Evolutionary conservation across 2,113 vertebrate species (phyloP), one percentile per base, ranked within the genome.

Genomic region (Ictidomys tridecemlineatus): DNA sequence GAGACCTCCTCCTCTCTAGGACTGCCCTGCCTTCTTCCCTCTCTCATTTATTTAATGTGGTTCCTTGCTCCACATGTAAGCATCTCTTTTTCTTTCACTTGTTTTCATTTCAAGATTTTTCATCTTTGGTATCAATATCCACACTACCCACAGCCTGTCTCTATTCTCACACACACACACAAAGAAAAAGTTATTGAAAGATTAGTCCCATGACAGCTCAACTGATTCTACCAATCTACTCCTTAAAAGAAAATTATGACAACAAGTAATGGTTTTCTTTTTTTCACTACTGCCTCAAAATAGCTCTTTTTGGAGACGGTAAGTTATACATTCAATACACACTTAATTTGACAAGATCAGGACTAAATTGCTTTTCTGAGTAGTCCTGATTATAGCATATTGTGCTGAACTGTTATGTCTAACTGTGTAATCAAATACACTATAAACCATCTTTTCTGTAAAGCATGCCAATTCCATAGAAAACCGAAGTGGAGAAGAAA

Each of bases 361-460:
- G 70, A 78, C 74, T 98, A 98, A 96, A 96, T 85, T 98, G 97
- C 93, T 97, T 98, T 98, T 97, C 94, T 98, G 94, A 98, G 85
- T 97, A 96, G 61, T 98, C 96, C 85, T 98, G 98, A 98, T 98
- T 98, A 94, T 85, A 97, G 51, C 78, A 78, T 61, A 96, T 98
- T 98, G 95, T 98, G 85, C 92, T 97, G 97, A 98, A 97, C 83
- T 97, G 53, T 98, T 97, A 96, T 95, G 79, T 96, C 85, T 98
- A 93, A 97, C 96, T 85, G 53, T 95, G 84, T 98, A 98, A 98
- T 98, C 96, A 98, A 98, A 98, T 97, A 80, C 30, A 96, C 94
- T 94, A 97, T 91, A 97, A 98, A 96, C 56, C 89, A n/a, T 95
- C 94, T 97, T 94, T 97, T 77, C 37, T 82, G 77, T 98, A 96